A percentile compares a stretch with the other conserved stretches of the same genome.
phyloP scores from a whole-genome alignment of 2,888 invertebrate genomes.

The Spisula subtruncata region DNA sequence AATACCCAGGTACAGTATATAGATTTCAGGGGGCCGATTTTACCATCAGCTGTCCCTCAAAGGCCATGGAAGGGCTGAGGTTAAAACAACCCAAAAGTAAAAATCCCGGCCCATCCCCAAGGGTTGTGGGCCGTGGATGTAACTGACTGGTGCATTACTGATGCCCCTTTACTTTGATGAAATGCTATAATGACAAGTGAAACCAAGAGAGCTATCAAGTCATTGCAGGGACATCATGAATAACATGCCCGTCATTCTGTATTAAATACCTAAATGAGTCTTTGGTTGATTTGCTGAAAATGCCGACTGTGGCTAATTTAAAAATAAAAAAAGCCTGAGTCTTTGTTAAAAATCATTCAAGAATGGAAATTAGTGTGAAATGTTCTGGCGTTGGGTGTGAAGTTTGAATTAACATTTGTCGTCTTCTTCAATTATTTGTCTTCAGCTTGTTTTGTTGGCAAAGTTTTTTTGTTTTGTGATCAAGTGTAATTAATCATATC shows the following conservation, averaged over 20 bases:
- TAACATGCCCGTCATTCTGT: neutral
- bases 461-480: constrained; percentile 39
- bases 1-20: too few species aligned
- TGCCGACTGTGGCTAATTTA: constrained; percentile 13
- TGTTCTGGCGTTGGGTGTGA: neutral
- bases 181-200: too few species aligned
- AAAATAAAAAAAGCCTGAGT: neutral
- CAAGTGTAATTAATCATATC: constrained; percentile 36
- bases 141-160: too few species aligned
- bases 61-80: too few species aligned
- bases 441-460: constrained; percentile 5
- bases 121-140: too few species aligned
- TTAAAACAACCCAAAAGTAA: too few species aligned
- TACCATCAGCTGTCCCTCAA: too few species aligned
- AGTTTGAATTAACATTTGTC: constrained; percentile 1
- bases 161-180: too few species aligned
- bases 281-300: neutral
- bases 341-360: constrained; percentile 18
- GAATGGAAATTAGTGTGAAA: constrained; percentile 26
- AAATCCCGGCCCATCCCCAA: too few species aligned
- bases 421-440: constrained; percentile 25
- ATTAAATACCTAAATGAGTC: neutral
- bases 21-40: too few species aligned
- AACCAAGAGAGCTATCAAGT: too few species aligned
- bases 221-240: too few species aligned